Evolutionary conservation across 2,888 invertebrate genomes (phyloP), one percentile per base, ranked within the genome.

Genomic region (Nysson spinosus): DNA sequence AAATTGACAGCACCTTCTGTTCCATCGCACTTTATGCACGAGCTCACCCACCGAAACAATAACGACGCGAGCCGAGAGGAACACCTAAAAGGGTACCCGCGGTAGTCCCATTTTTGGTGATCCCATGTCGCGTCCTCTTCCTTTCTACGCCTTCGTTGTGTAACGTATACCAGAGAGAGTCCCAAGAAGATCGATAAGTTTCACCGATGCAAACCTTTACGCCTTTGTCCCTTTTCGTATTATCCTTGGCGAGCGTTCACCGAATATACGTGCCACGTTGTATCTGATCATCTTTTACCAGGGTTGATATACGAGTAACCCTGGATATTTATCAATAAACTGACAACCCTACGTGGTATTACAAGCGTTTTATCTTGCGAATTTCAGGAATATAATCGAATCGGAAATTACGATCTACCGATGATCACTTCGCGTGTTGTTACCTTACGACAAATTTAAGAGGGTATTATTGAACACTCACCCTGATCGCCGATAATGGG

Each of bases 401-500:
- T 54, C 50, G 20, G 19, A 19, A 28, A 24, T 28, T 44, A 39
- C 17, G 46, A 58, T 44, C 55, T 52, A 34, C 40, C 35, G 55
- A 47, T 56, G 11, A 14, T 17, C 20, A 35, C 26, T 6, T 5
- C 26, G 11, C 12, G 9, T 9, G 19, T 3, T n/a, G n/a, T n/a
- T n/a, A n/a, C n/a, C n/a, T n/a, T n/a, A 0, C 24, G 42, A 56
- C 44, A 44, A 30, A 17, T n/a, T 16, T 49, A 14, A 22, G 12
- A 7, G 11, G 5, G 28, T 24, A 47, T 19, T 30, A 37, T 5
- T 26, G 30, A 16, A 35, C 7, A 30, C 65, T 76, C 47, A 75
- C 75, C 77, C 55, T 75, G 77, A 37, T 60, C 89, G 14, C 90
- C 90, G 80, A 91, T 89, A 16, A 92, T 90, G 7, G 93, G 91